Conservation (phyloP, 2,888 invertebrate genomes). For the Acronicta aceris region DNA sequence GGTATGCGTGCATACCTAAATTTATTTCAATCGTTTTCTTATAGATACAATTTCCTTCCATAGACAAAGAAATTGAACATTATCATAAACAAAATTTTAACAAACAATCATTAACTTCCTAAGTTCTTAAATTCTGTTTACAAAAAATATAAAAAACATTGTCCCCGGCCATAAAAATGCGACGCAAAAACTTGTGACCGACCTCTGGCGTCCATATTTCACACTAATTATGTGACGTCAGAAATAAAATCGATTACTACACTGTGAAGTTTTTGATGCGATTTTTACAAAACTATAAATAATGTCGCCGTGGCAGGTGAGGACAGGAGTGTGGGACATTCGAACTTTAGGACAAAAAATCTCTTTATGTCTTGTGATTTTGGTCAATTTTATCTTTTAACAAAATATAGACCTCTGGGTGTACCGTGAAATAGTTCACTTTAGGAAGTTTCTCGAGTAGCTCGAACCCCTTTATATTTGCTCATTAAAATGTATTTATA, state of each 20-base stretch:
- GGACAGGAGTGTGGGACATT: slow-evolving; percentile 68
- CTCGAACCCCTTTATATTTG: slow-evolving; percentile 7
- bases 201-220: slow-evolving; percentile 76
- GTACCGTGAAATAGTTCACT: slow-evolving; percentile 83
- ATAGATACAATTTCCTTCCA: slow-evolving; percentile 1
- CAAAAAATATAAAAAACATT: slow-evolving; percentile 11
- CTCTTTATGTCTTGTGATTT: slow-evolving; percentile 84
- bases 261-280: slow-evolving; percentile 60
- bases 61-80: slow-evolving; percentile 10
- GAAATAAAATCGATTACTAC: slow-evolving; percentile 83
- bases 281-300: slow-evolving; percentile 82
- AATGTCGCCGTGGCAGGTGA: slow-evolving; percentile 81
- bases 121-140: slow-evolving; percentile 30
- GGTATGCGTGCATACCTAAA: too few species aligned
- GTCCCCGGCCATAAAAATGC: slow-evolving; percentile 6
- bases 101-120: slow-evolving; percentile 29
- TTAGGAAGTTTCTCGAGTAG: slow-evolving; percentile 62
- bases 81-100: slow-evolving; percentile 39
- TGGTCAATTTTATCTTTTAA: slow-evolving; percentile 85
- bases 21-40: too few species aligned
- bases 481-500: not conserved
- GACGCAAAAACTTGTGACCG: slow-evolving; percentile 56
- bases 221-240: slow-evolving; percentile 84
- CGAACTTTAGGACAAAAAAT: slow-evolving; percentile 71
- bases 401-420: slow-evolving; percentile 80